phyloP scores from a whole-genome alignment of 2,797 vertebrate genomes.

The Chaunax sp. region DNA sequence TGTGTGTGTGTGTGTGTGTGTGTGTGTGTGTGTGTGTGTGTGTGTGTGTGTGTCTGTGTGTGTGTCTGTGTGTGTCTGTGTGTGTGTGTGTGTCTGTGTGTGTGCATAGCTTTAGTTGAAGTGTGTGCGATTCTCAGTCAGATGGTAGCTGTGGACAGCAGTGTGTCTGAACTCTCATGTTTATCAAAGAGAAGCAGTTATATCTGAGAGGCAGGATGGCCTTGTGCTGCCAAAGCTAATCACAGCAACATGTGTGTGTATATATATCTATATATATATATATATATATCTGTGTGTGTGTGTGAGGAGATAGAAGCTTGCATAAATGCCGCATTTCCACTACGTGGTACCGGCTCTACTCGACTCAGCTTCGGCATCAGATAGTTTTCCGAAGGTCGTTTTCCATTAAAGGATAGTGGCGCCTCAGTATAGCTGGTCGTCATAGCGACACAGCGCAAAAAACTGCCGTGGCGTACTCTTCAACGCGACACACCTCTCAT shows the following conservation, averaged over 20 bases:
- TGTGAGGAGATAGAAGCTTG: conserved; percentile 30
- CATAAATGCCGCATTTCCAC: not conserved
- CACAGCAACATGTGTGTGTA: conserved; percentile 35
- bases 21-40: conserved; percentile 21
- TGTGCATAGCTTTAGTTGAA: conserved; percentile 38
- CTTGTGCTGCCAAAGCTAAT: conserved; percentile 73
- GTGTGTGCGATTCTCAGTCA: conserved; percentile 49
- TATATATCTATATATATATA: conserved; percentile 18
- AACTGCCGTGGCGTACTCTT: too few species aligned
- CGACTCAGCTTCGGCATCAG: too few species aligned
- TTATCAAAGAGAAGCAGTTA: conserved; percentile 86
- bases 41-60: conserved; percentile 18
- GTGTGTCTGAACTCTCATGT: conserved; percentile 80
- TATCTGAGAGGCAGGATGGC: conserved; percentile 79
- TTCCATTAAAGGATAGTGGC: too few species aligned
- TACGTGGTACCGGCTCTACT: not conserved
- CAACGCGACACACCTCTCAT: too few species aligned
- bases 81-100: conserved; percentile 52
- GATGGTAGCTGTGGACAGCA: conserved; percentile 73
- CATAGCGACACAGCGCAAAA: too few species aligned
- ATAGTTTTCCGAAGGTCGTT: too few species aligned
- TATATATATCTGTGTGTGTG: conserved; percentile 31
- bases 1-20: conserved; percentile 34
- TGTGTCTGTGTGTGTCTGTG: conserved; percentile 32
- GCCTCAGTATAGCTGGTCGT: too few species aligned